These are phyloP conservation scores for Coccyzus lansbergi DNA, from an alignment of 2,797 vertebrate species.

Conservation along the genomic window DNA sequence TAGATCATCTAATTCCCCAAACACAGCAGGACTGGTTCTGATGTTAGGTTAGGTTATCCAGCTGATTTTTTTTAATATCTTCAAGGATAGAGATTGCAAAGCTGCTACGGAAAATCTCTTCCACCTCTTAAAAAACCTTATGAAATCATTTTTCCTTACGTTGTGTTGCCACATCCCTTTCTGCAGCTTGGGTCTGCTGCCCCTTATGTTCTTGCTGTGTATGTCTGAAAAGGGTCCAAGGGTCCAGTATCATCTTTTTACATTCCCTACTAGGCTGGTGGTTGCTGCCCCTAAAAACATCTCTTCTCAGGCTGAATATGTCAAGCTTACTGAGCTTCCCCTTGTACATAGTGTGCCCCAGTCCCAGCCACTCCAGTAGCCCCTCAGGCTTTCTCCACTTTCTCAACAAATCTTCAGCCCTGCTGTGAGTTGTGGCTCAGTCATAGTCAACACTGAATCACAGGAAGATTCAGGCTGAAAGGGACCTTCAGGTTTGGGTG, in stretches of 20 bases:
- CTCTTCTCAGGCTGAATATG: not conserved
- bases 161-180: not conserved
- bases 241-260: not conserved
- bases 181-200: not conserved
- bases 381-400: not conserved
- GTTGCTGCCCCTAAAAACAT: not conserved
- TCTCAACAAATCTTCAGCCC: not conserved
- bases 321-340: not conserved
- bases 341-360: not conserved
- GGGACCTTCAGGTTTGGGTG: not conserved
- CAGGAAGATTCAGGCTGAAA: not conserved
- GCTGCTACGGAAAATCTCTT: not conserved
- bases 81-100: not conserved
- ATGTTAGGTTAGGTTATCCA: not conserved
- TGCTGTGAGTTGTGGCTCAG: not conserved
- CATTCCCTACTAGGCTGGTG: not conserved
- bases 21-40: not conserved
- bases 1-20: not conserved
- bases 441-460: not conserved
- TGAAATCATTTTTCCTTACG: not conserved
- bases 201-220: not conserved
- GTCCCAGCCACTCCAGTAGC: not conserved
- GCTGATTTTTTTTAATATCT: not conserved
- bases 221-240: not conserved
- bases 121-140: not conserved